Percentiles rank a stretch among this genome's conserved stretches.
These are phyloP conservation scores for Pharmacophagus antenor DNA, from an alignment of 2,888 invertebrate genomes.

Conservation along the genomic window DNA sequence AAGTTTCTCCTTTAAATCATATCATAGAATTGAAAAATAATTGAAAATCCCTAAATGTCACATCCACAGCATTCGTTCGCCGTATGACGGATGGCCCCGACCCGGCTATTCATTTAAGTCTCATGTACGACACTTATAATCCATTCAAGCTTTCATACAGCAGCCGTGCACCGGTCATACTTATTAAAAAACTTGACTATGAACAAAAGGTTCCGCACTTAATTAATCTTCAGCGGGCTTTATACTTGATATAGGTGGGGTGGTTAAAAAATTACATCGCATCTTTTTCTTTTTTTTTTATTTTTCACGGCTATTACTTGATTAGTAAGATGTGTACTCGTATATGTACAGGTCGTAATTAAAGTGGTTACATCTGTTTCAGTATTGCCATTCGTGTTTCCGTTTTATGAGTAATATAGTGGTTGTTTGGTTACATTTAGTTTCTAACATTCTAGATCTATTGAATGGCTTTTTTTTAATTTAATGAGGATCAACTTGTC, in stretches of 20 bases:
- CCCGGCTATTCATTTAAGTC: slow-evolving; percentile 66
- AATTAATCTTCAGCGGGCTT: slow-evolving; percentile 30
- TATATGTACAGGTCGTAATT: slow-evolving; percentile 13
- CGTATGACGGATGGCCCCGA: slow-evolving; percentile 57
- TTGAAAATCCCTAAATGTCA: too few relatives aligned
- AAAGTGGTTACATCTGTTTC: slow-evolving; percentile 6
- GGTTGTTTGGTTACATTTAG: not conserved
- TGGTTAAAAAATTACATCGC: slow-evolving; percentile 27
- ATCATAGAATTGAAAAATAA: too few relatives aligned
- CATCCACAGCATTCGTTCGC: slow-evolving; percentile 44
- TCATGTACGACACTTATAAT: slow-evolving; percentile 66
- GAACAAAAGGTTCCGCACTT: slow-evolving; percentile 30
- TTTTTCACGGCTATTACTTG: slow-evolving; percentile 26
- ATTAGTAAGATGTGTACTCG: slow-evolving; percentile 29
- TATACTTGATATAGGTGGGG: slow-evolving; percentile 30
- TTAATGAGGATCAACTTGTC: too few relatives aligned
- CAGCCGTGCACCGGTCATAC: slow-evolving; percentile 35
- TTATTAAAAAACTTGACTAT: slow-evolving; percentile 33
- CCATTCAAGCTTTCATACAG: slow-evolving; percentile 52
- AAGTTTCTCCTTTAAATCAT: too few relatives aligned
- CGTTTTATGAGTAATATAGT: not conserved
- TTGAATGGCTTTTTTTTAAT: too few relatives aligned
- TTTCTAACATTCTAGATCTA: too few relatives aligned
- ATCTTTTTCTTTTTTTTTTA: slow-evolving; percentile 24
- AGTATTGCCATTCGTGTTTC: not conserved